A percentile compares a stretch with the other conserved stretches of the same genome.
These are phyloP conservation scores for Leptopilina boulardi DNA, from an alignment of 1,140 invertebrate species.

Conservation along the genomic window DNA sequence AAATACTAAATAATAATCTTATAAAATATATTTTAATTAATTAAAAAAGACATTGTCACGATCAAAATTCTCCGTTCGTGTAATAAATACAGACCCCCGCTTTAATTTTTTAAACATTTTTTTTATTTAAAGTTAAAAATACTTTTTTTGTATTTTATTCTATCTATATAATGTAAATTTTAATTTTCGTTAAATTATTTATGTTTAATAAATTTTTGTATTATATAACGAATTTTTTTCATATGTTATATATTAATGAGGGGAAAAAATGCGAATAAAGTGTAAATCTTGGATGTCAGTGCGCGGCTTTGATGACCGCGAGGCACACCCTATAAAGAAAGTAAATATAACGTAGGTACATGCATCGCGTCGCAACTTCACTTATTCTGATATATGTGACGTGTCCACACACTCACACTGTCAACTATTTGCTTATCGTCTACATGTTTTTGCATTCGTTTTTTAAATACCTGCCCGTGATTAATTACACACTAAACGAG, in stretches of 20 bases:
- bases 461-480: background rate
- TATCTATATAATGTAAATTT: too few species aligned
- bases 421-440: conserved; percentile 10
- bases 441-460: background rate
- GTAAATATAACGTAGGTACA: conserved; percentile 67
- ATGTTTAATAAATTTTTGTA: too few species aligned
- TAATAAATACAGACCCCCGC: too few species aligned
- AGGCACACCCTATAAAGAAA: conserved; percentile 61
- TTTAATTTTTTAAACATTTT: too few species aligned
- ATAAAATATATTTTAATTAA: too few species aligned
- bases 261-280: background rate
- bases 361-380: background rate
- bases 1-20: too few species aligned
- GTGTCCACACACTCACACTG: background rate
- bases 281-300: background rate
- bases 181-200: too few species aligned
- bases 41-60: too few species aligned
- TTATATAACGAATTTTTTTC: too few species aligned
- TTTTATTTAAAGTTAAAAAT: too few species aligned
- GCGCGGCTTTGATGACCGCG: conserved; percentile 32
- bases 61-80: too few species aligned
- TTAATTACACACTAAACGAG: background rate
- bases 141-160: too few species aligned
- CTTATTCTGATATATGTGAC: background rate
- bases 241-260: background rate